These are phyloP conservation scores for Phenganax subtilis DNA, from an alignment of 92 coral and sea anemone genomes.

Conservation along the genomic window DNA sequence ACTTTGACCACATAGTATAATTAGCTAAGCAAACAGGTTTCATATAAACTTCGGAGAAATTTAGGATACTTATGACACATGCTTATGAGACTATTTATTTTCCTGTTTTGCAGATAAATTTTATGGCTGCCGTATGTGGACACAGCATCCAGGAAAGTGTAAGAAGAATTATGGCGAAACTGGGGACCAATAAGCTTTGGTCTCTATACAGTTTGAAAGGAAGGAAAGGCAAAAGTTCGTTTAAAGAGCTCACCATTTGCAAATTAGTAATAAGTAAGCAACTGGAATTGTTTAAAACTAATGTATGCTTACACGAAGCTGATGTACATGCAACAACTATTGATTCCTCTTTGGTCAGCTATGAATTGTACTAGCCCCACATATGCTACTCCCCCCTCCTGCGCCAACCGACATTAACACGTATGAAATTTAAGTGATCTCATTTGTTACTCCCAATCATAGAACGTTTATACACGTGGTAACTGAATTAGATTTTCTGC, in stretches of 20 bases:
- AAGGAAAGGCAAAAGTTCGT: slow-evolving; percentile 10
- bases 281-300: background rate
- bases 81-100: background rate
- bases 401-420: too few relatives aligned
- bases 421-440: too few relatives aligned
- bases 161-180: slow-evolving; percentile 18
- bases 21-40: background rate
- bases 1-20: too few relatives aligned
- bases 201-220: slow-evolving; percentile 15
- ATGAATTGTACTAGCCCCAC: too few relatives aligned
- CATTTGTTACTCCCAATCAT: too few relatives aligned
- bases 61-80: background rate
- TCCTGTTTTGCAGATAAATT: background rate
- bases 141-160: slow-evolving; percentile 1
- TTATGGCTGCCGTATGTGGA: slow-evolving; percentile 16
- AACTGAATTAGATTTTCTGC: too few relatives aligned
- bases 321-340: too few relatives aligned
- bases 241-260: slow-evolving; percentile 11
- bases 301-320: too few relatives aligned
- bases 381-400: too few relatives aligned
- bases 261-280: slow-evolving; percentile 9
- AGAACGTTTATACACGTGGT: too few relatives aligned
- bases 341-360: too few relatives aligned
- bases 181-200: slow-evolving; percentile 26
- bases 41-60: background rate